Evolutionary conservation across 2,888 invertebrate genomes (phyloP), one percentile per base, ranked within the genome.

Genomic region (Saturnia pavonia): DNA sequence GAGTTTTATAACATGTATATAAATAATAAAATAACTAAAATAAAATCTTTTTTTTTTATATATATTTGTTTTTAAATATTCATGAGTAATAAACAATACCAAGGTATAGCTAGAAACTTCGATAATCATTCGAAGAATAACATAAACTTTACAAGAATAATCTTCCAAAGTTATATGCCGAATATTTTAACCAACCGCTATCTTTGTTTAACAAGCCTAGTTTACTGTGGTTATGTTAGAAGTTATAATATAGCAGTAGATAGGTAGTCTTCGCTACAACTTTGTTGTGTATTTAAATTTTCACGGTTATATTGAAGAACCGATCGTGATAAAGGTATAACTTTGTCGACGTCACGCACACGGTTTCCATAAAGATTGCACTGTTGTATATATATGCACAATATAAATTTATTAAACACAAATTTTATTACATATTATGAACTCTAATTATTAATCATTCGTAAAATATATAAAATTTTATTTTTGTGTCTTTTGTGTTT

Each of bases 261-360:
- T 60, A 60, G 57, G 57, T 60, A 27, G 83, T 79, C 80, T 76
- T 74, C 74, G 72, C 72, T 73, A 69, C 71, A 88, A 87, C 78
- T 87, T 86, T 83, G 84, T 83, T 82, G 83, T 82, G 85, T 86
- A 84, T 85, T 80, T 82, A 82, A 85, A 83, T 84, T 80, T 80
- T 78, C 75, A 74, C 80, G 79, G 80, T 77, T 85, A 83, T 86
- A 84, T 87, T 83, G 81, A 78, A 82, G 83, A 86, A 84, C 85
- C 78, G 80, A 84, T 82, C 82, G 80, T 79, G 86, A 86, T 87
- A 87, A 84, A 85, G 82, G 80, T 77, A 75, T 77, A 84, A 84
- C 82, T 82, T 81, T 73, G 74, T 73, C n/a, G 81, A 82, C 80
- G 80, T 78, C 79, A 81, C 76, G 79, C 78, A 80, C 82, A 80